Conservation (phyloP, 1,140 invertebrate species). For the Drosophila seguyi region DNA sequence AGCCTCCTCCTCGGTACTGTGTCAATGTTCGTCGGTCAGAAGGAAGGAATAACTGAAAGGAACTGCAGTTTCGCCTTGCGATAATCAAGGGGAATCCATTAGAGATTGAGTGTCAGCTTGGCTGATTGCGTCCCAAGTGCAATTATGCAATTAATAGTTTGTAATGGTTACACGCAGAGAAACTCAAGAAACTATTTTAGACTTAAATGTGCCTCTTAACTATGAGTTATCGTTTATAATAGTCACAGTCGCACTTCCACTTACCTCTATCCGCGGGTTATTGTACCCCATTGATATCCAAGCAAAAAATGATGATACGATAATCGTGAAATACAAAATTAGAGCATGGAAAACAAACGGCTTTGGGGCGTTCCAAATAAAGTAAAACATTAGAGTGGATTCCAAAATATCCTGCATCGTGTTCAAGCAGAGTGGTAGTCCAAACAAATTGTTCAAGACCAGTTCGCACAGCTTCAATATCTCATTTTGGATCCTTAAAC, state of each 20-base stretch:
- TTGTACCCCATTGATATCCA: neutral
- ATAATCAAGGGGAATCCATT: neutral
- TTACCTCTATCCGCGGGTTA: neutral
- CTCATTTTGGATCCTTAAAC: constrained; percentile 2
- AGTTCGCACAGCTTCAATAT: neutral
- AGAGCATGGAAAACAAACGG: accelerated
- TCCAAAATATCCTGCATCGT: constrained; percentile 1
- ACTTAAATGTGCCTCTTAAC: neutral
- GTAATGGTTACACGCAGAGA: neutral
- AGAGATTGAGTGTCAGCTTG: neutral
- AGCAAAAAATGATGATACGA: neutral
- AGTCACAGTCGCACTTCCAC: neutral
- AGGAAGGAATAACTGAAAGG: neutral
- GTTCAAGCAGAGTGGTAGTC: neutral
- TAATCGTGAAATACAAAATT: neutral
- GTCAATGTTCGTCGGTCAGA: neutral
- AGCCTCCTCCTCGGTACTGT: neutral
- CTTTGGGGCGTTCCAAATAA: neutral
- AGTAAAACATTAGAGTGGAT: neutral
- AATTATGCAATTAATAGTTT: neutral
- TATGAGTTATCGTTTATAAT: neutral
- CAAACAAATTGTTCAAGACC: neutral
- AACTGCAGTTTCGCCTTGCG: too few relatives aligned
- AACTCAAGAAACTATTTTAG: neutral
- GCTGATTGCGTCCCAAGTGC: neutral